Conservation (phyloP, 2,113 vertebrate species). For the Eira barbara region DNA sequence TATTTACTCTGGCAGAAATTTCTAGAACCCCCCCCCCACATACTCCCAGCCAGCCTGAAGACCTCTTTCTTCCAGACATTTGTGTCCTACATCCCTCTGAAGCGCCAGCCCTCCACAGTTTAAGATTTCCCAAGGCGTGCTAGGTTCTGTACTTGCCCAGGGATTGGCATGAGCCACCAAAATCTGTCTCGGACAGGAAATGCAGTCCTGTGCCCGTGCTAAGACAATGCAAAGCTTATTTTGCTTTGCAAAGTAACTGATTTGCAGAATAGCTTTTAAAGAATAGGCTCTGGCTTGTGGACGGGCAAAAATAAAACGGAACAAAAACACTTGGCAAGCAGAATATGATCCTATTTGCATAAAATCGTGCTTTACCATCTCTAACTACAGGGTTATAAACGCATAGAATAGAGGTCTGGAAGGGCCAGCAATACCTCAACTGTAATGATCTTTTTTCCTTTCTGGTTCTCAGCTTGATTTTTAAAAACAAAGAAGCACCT, state of each 20-base stretch:
- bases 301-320: neutral
- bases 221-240: slow-evolving; percentile 32
- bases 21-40: neutral
- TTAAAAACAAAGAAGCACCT: neutral
- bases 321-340: neutral
- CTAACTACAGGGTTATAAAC: neutral
- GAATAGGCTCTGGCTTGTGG: neutral
- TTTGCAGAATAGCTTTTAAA: neutral
- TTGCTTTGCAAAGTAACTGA: slow-evolving; percentile 49
- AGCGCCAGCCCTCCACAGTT: neutral
- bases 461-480: neutral
- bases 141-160: neutral
- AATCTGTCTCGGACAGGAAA: neutral
- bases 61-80: neutral
- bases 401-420: neutral
- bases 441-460: neutral
- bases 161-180: neutral
- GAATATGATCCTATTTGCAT: neutral
- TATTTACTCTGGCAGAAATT: neutral
- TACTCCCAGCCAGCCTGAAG: neutral
- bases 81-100: neutral
- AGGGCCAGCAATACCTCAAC: neutral
- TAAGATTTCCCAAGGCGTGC: neutral
- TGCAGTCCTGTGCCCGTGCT: neutral
- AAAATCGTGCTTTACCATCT: neutral